A percentile compares a stretch with the other conserved stretches of the same genome.
phyloP scores from a whole-genome alignment of 1,140 invertebrate genomes.

The Scaptomyza hsui region DNA sequence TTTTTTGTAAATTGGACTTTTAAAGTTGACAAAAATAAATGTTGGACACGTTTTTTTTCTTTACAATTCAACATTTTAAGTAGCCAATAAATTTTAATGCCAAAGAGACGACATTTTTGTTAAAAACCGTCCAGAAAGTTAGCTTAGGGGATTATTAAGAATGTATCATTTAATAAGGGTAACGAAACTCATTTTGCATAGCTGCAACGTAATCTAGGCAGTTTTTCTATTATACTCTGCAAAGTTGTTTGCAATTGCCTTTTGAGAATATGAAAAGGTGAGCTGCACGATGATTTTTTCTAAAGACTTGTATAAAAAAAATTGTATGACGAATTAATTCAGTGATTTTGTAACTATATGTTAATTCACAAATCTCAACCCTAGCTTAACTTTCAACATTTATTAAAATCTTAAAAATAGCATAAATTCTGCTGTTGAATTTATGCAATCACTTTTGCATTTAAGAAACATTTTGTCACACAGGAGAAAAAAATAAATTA shows the following conservation, averaged over 20 bases:
- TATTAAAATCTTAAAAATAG: slow-evolving; percentile 20
- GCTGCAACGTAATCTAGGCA: neutral
- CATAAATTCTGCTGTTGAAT: slow-evolving; percentile 8
- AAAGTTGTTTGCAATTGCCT: slow-evolving; percentile 5
- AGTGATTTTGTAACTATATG: neutral
- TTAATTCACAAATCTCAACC: neutral
- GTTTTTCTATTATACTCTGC: neutral
- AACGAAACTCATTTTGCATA: slow-evolving; percentile 27
- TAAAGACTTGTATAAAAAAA: neutral
- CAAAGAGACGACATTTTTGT: neutral
- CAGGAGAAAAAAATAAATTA: slow-evolving; percentile 25
- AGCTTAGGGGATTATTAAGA: slow-evolving; percentile 24
- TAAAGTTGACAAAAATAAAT: too few species aligned
- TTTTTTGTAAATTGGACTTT: too few species aligned
- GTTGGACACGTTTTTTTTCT: neutral
- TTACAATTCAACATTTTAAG: slow-evolving; percentile 9
- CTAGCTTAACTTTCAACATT: neutral
- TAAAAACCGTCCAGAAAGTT: neutral
- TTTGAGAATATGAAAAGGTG: neutral
- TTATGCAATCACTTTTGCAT: slow-evolving; percentile 16
- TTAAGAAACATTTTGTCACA: slow-evolving; percentile 15
- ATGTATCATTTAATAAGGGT: slow-evolving; percentile 34
- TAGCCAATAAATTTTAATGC: slow-evolving; percentile 43
- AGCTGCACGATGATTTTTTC: neutral
- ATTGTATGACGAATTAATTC: too few species aligned